Percentiles rank a stretch among this genome's conserved stretches.
Evolutionary conservation across 2,888 invertebrate genomes (phyloP).

Genomic region (Hipparchia semele): DNA sequence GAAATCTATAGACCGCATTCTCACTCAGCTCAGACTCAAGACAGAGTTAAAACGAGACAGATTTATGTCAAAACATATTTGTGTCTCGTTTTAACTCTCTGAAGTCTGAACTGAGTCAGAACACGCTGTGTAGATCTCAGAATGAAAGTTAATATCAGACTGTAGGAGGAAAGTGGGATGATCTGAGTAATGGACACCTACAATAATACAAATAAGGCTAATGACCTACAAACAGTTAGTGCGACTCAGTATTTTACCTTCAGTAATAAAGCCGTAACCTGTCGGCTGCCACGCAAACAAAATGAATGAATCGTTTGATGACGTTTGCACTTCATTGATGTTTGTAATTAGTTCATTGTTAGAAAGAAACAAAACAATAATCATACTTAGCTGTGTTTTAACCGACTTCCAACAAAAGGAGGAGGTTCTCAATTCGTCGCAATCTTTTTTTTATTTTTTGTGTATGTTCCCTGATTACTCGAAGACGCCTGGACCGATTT

Average conservation of each 20-base stretch:
- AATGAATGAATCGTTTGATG: conserved; percentile 20
- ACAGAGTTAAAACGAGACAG: too few relatives aligned
- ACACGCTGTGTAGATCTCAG: too few relatives aligned
- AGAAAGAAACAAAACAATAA: conserved; percentile 23
- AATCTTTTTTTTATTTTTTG: too few relatives aligned
- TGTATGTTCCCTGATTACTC: too few relatives aligned
- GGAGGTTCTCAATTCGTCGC: too few relatives aligned
- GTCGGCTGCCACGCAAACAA: background rate
- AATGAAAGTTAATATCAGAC: background rate
- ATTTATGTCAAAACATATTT: too few relatives aligned
- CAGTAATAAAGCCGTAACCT: conserved; percentile 19
- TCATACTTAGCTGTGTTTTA: conserved; percentile 1
- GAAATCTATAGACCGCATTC: too few relatives aligned
- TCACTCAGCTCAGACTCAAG: too few relatives aligned
- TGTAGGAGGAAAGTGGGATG: conserved; percentile 19
- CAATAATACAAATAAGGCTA: conserved; percentile 16
- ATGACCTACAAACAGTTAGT: conserved; percentile 22
- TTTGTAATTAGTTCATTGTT: conserved; percentile 27
- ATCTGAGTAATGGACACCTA: conserved; percentile 21
- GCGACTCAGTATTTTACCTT: conserved; percentile 23
- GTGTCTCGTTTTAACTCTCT: too few relatives aligned
- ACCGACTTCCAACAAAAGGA: too few relatives aligned
- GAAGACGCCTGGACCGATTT: too few relatives aligned
- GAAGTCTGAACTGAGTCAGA: too few relatives aligned
- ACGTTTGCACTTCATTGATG: conserved; percentile 22